Conservation (phyloP, 2,797 vertebrate genomes). For the Sciaenops ocellatus region DNA sequence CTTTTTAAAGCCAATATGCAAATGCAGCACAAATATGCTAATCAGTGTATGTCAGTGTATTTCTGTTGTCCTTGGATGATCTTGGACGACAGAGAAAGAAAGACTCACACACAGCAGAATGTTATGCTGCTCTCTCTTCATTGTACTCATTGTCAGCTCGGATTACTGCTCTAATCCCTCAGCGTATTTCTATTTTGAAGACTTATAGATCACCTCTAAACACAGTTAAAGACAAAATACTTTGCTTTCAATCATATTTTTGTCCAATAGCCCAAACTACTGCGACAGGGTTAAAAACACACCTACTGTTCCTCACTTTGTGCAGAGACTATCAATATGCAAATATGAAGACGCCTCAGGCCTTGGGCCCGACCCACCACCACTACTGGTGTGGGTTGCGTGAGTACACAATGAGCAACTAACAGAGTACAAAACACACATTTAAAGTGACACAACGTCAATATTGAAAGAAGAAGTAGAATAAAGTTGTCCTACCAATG, state of each 20-base stretch:
- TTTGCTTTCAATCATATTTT: not conserved
- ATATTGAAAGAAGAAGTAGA: not conserved
- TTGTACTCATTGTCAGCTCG: slow-evolving; percentile 47
- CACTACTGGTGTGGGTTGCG: not conserved
- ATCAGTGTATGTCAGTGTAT: slow-evolving; percentile 2
- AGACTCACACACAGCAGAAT: not conserved
- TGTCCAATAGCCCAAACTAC: too few species aligned
- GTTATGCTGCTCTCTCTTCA: slow-evolving; percentile 17
- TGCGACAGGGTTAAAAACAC: not conserved
- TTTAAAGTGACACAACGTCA: not conserved
- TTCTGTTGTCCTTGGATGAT: slow-evolving; percentile 46
- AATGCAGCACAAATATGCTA: slow-evolving; percentile 16
- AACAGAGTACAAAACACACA: not conserved
- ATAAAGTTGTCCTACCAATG: not conserved
- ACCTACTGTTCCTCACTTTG: not conserved
- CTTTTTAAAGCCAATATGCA: slow-evolving; percentile 16
- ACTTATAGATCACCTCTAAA: slow-evolving; percentile 8
- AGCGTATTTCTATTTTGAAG: slow-evolving; percentile 13
- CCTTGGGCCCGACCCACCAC: not conserved
- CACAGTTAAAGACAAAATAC: slow-evolving; percentile 18
- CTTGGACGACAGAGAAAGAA: not conserved
- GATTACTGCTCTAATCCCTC: slow-evolving; percentile 59
- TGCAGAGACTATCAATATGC: not conserved
- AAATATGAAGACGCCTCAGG: slow-evolving; percentile 4
- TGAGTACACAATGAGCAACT: not conserved